These are phyloP conservation scores for Drosophila formosana DNA, from an alignment of 2,888 invertebrate species.

Conservation along the genomic window DNA sequence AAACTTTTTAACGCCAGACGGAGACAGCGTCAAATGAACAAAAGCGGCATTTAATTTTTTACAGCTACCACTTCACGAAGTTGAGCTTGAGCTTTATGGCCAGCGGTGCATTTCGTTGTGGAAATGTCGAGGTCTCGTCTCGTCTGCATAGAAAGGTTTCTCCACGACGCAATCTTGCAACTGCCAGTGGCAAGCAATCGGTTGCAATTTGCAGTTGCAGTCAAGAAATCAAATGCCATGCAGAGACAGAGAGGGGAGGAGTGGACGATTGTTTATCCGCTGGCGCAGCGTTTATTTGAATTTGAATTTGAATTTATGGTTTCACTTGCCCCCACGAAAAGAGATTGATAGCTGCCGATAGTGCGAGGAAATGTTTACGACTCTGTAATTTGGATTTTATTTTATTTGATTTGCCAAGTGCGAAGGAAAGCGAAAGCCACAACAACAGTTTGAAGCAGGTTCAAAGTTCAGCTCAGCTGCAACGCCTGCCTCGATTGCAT, in stretches of 20 bases:
- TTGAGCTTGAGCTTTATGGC: slow-evolving; percentile 30
- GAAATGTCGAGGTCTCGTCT: slow-evolving; percentile 47
- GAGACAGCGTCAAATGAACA: slow-evolving; percentile 48
- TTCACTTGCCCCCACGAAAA: slow-evolving; percentile 68
- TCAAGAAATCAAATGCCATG: slow-evolving; percentile 44
- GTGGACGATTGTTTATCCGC: slow-evolving; percentile 37
- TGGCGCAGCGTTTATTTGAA: slow-evolving; percentile 64
- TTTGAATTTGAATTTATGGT: slow-evolving; percentile 81
- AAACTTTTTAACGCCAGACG: slow-evolving; percentile 27
- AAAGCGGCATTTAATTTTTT: slow-evolving; percentile 62
- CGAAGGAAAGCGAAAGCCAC: slow-evolving; percentile 70
- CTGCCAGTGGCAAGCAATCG: slow-evolving; percentile 55
- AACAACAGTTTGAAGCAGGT: neutral
- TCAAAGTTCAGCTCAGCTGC: slow-evolving; percentile 64
- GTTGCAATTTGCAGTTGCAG: slow-evolving; percentile 72
- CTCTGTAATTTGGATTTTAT: slow-evolving; percentile 77
- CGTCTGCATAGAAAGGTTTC: slow-evolving; percentile 57
- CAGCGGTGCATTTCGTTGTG: slow-evolving; percentile 31
- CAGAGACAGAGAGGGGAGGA: neutral
- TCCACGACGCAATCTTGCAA: slow-evolving; percentile 39
- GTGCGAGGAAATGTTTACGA: slow-evolving; percentile 80
- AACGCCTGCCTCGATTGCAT: slow-evolving; percentile 44
- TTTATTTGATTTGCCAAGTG: slow-evolving; percentile 76
- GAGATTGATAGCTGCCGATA: slow-evolving; percentile 81
- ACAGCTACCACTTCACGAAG: slow-evolving; percentile 49